phyloP scores from a whole-genome alignment of 2,888 invertebrate species.

The Watsonalla binaria region DNA sequence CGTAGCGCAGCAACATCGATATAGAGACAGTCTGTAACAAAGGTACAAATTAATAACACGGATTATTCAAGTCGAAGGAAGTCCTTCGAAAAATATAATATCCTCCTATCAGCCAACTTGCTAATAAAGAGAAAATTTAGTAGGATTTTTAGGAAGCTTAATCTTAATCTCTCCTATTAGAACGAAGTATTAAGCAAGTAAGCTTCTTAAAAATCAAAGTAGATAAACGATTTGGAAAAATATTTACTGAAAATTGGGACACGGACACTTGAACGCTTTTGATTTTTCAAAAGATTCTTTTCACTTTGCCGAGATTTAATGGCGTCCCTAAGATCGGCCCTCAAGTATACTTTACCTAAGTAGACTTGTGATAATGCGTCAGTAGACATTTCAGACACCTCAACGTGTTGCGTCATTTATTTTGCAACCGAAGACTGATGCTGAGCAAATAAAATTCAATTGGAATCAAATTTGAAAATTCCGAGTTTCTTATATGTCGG shows the following conservation, averaged over 20 bases:
- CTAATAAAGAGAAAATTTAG: not conserved
- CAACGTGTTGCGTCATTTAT: not conserved
- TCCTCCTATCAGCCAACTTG: not conserved
- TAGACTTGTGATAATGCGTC: not conserved
- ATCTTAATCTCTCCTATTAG: no score
- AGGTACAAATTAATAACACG: conserved; percentile 1
- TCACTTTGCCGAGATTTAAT: no score
- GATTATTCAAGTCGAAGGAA: conserved; percentile 2
- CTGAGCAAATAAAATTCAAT: conserved; percentile 24
- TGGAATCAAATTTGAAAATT: conserved; percentile 35
- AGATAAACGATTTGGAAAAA: no score
- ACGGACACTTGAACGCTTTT: no score
- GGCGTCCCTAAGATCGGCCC: no score
- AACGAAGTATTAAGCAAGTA: no score
- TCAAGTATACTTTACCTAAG: not conserved
- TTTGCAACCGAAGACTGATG: not conserved
- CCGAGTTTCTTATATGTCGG: conserved; percentile 16
- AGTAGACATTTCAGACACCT: no score
- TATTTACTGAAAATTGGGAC: no score
- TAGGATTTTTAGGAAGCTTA: not conserved
- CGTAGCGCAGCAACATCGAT: conserved; percentile 98
- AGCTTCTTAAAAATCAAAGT: no score
- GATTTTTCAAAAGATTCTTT: no score
- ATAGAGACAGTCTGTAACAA: conserved; percentile 97
- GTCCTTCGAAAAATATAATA: not conserved